A percentile compares a stretch with the other conserved stretches of the same genome.
Conservation (phyloP, 2,113 vertebrate species). For the Apteryx mantelli region DNA sequence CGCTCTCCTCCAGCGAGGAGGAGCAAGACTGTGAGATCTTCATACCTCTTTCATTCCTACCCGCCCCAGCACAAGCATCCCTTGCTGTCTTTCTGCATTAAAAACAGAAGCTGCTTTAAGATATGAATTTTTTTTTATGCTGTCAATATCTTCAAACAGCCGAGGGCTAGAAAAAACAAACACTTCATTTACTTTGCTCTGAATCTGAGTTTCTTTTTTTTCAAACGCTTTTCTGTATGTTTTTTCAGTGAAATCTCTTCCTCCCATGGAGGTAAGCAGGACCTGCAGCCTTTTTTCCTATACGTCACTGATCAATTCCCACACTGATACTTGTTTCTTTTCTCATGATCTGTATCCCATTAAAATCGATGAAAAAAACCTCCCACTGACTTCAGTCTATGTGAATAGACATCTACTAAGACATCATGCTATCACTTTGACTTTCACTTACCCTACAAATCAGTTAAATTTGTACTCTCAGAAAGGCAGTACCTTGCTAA, state of each 20-base stretch:
- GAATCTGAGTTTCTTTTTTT: background rate
- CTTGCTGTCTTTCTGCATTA: background rate
- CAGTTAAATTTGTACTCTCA: rapidly evolving
- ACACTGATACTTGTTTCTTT: background rate
- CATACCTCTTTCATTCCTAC: background rate
- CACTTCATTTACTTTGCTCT: background rate
- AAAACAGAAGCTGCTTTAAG: slow-evolving; percentile 7
- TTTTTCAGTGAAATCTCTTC: background rate
- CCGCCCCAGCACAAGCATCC: background rate
- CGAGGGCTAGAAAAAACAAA: background rate
- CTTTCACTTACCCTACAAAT: background rate
- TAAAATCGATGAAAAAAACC: background rate
- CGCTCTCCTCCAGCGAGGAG: slow-evolving; percentile 8
- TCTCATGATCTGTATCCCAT: background rate
- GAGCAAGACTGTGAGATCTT: background rate
- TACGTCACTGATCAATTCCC: background rate
- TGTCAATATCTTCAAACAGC: background rate
- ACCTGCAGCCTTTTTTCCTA: background rate
- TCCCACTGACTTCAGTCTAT: background rate
- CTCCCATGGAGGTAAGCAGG: background rate
- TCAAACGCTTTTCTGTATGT: background rate
- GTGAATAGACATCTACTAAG: background rate
- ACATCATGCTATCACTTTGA: rapidly evolving
- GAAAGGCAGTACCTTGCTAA: background rate
- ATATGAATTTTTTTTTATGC: background rate